These are phyloP conservation scores for Mesodorylaimus sp. DNA, from an alignment of 2,888 invertebrate species.

Conservation along the genomic window DNA sequence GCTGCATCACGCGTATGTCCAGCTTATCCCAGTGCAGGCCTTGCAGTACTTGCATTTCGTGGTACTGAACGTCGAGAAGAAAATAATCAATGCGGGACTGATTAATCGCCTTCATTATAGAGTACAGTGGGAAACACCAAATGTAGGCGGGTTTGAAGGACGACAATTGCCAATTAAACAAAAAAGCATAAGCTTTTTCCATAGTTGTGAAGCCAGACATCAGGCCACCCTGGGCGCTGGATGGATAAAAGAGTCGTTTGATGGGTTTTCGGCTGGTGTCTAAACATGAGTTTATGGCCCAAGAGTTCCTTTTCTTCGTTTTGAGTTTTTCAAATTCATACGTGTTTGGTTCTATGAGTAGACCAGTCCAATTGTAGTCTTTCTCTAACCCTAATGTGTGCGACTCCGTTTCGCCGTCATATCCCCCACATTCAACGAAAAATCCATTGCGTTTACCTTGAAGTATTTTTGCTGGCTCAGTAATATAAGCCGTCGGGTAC, in stretches of 20 bases:
- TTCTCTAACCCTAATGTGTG: conserved; percentile 10
- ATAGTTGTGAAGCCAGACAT: background rate
- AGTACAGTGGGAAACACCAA: conserved; percentile 4
- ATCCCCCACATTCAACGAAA: conserved; percentile 12
- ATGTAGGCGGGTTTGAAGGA: background rate
- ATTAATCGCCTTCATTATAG: background rate
- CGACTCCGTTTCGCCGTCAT: conserved; percentile 13
- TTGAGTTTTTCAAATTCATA: conserved; percentile 8
- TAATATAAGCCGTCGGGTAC: background rate
- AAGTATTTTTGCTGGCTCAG: background rate
- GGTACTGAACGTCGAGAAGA: too few species aligned
- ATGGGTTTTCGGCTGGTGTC: background rate
- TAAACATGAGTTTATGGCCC: conserved; percentile 7
- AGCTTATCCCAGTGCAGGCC: too few species aligned
- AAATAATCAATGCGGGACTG: too few species aligned
- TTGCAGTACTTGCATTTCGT: too few species aligned
- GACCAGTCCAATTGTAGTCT: conserved; percentile 11
- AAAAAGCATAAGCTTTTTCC: too few species aligned
- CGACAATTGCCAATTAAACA: background rate
- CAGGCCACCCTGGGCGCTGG: background rate
- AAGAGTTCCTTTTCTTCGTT: conserved; percentile 7
- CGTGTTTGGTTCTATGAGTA: conserved; percentile 10
- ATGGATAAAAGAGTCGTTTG: conserved; percentile 8
- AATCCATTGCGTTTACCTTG: conserved; percentile 7
- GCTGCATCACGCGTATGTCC: too few species aligned